These are phyloP conservation scores for Cyclargus thomasi DNA, from an alignment of 1,140 invertebrate genomes.

Conservation along the genomic window DNA sequence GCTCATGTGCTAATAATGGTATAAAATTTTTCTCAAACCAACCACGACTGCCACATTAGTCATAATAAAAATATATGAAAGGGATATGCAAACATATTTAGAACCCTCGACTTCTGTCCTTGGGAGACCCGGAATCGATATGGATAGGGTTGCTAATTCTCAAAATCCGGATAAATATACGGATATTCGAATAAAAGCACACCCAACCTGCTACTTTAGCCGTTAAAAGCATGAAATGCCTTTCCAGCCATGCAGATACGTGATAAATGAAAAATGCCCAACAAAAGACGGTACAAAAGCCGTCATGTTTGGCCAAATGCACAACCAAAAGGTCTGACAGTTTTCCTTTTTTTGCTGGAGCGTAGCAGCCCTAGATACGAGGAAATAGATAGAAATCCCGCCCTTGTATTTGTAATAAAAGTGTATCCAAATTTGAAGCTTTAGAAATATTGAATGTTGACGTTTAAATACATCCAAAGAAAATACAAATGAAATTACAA, in stretches of 20 bases:
- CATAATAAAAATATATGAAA: slow-evolving; percentile 4
- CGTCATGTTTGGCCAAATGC: too few relatives aligned
- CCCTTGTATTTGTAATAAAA: neutral
- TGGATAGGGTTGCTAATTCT: neutral
- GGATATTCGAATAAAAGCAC: too few relatives aligned
- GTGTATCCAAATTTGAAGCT: slow-evolving; percentile 1
- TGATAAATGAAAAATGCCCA: too few relatives aligned
- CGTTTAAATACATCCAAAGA: neutral
- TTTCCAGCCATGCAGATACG: too few relatives aligned
- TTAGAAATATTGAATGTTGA: neutral
- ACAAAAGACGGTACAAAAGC: too few relatives aligned
- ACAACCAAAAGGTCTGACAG: neutral
- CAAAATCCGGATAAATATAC: neutral
- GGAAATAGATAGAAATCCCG: neutral
- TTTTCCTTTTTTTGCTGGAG: neutral
- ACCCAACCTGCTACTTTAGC: too few relatives aligned
- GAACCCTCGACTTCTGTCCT: neutral
- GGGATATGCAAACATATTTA: neutral
- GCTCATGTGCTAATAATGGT: too few relatives aligned
- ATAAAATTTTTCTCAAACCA: neutral
- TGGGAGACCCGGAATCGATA: neutral
- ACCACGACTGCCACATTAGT: neutral
- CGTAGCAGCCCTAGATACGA: neutral
- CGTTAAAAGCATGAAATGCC: too few relatives aligned
- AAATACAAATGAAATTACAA: neutral